Conservation (phyloP, 2,113 vertebrate genomes). For the Muntiacus reevesi region DNA sequence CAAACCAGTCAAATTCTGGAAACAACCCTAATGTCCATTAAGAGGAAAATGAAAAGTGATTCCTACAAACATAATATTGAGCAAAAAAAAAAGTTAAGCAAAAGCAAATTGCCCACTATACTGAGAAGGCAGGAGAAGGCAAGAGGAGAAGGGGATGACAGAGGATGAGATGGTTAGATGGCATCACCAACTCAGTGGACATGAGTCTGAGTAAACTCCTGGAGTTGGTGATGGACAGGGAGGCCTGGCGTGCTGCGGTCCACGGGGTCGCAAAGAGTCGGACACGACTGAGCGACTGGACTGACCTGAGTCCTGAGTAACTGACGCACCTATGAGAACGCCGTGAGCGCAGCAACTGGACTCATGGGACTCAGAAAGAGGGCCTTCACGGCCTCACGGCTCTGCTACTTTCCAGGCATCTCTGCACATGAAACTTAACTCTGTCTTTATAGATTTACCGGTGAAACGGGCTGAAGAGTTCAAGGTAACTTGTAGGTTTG, state of each 20-base stretch:
- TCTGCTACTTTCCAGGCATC: not conserved
- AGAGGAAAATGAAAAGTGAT: not conserved
- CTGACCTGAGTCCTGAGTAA: not conserved
- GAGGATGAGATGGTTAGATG: not conserved
- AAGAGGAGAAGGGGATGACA: not conserved
- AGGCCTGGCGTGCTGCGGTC: not conserved
- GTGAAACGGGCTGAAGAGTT: not conserved
- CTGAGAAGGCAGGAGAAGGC: not conserved
- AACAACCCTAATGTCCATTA: not conserved
- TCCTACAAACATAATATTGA: not conserved
- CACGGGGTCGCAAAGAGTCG: not conserved
- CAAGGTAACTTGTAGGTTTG: not conserved
- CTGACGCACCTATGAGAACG: not conserved
- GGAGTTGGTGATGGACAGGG: not conserved
- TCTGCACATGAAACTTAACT: too few relatives aligned
- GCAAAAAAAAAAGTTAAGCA: not conserved
- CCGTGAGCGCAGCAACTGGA: not conserved
- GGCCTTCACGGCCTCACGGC: not conserved
- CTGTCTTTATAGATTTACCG: not conserved
- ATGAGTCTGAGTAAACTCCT: fast-evolving
- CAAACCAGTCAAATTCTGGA: not conserved
- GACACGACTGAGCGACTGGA: not conserved
- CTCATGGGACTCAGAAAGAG: not conserved
- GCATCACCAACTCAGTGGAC: not conserved
- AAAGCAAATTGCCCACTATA: not conserved